Evolutionary conservation across 2,113 vertebrate species (phyloP), one percentile per base, ranked within the genome.

Genomic region (Amphilophus citrinellus): DNA sequence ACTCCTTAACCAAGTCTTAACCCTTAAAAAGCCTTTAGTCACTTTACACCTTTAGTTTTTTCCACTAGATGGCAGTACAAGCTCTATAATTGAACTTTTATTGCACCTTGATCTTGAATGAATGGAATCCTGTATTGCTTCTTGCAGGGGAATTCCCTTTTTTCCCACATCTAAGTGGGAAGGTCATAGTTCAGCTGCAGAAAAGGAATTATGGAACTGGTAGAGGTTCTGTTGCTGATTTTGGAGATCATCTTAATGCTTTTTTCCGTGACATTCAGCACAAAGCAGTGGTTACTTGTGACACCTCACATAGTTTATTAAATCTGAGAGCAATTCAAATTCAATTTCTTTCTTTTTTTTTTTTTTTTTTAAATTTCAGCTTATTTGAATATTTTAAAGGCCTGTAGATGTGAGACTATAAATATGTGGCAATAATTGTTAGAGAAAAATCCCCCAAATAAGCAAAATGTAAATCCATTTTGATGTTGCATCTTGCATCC

Each of bases 11-110:
- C 3, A 17, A 56, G 9, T 17, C n/a, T 39, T 44, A 37, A 37
- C 22, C 10, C 17, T 47, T 57, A 68, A 6, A 73, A 27, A 37
- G 2, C 1, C 24, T 9, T 80, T 82, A 62, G 27, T 56, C 65
- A 61, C 27, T 50, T 68, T 30, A 66, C 39, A 15, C 58, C 2
- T 20, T 47, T 22, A 57, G 30, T 73, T 20, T 18, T 76, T 35
- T 32, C 91, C 93, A 83, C 84, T 92, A 91, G 93, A 81, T 92
- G 86, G 85, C 88, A 84, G n/a, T 80, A 2, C 44, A 88, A 47
- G 66, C 76, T 75, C 20, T 79, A 5, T 3, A 75, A 84, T 83
- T 35, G 30, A 22, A 2, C 10, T 35, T 47, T 22, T 22, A 14
- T 50, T 24, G 3, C 3, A 30, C 59, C 65, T 20, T 11, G 10